These are phyloP conservation scores for Rhodophaea formosa DNA, from an alignment of 2,888 invertebrate species.

Conservation along the genomic window DNA sequence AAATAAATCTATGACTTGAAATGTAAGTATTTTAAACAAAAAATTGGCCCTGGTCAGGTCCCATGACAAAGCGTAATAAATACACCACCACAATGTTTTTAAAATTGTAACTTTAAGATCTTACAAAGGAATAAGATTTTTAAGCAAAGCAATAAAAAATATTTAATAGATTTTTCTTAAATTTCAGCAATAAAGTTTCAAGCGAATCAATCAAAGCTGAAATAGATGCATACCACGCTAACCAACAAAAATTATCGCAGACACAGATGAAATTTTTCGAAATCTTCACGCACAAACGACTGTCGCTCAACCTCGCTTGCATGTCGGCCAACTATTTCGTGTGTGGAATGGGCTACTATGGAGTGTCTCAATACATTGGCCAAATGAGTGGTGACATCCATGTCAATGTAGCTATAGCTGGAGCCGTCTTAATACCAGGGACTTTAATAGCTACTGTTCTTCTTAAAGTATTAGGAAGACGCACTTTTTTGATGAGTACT, in stretches of 20 bases:
- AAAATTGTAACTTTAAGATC: no score
- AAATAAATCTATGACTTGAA: no score
- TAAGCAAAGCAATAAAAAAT: no score
- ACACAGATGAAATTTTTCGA: slow-evolving; percentile 51
- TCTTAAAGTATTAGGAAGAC: slow-evolving; percentile 82
- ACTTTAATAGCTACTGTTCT: slow-evolving; percentile 80
- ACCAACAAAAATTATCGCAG: slow-evolving; percentile 22
- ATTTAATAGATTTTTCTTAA: no score
- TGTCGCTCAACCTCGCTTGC: slow-evolving; percentile 83
- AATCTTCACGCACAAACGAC: slow-evolving; percentile 64
- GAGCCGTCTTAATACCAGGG: slow-evolving; percentile 83
- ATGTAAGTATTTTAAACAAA: no score
- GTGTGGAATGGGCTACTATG: slow-evolving; percentile 92
- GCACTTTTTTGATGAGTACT: slow-evolving; percentile 80
- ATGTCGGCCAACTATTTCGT: slow-evolving; percentile 88
- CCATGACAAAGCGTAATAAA: no score
- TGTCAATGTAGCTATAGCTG: slow-evolving; percentile 88
- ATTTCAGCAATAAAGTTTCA: neutral
- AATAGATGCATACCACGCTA: slow-evolving; percentile 43
- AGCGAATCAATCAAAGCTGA: slow-evolving; percentile 39
- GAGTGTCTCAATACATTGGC: slow-evolving; percentile 89
- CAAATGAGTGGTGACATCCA: slow-evolving; percentile 89
- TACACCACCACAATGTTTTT: no score
- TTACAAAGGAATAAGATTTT: no score
- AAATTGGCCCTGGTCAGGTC: no score